Evolutionary conservation across 2,113 vertebrate genomes (phyloP), one percentile per base, ranked within the genome.

Genomic region (Psittacula cyanocephala): DNA sequence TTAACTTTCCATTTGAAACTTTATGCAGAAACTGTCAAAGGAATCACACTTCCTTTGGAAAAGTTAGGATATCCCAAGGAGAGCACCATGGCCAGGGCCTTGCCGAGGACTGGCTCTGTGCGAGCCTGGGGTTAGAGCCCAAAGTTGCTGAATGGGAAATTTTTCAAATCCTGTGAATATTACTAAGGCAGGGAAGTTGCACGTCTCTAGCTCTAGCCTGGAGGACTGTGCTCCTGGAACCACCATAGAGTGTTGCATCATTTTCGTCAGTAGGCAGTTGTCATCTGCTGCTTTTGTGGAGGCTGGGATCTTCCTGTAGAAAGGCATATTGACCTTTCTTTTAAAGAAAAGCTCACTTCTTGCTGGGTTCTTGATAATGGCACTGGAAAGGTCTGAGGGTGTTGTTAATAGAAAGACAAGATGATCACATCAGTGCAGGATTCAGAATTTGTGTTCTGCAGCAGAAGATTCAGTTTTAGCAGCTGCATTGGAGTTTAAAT

Each of bases 61-160:
- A 91, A 53, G 60, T 18, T 53, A 15, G 77, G 81, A 14, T 18
- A 6, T 71, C 14, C 47, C 4, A 14, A 93, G 74, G 65, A 89
- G 27, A 75, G 29, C 55, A 75, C 43, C n/a, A 5, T 50, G 68
- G 33, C 80, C 72, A 47, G 64, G 83, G 33, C 37, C 55, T 78
- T 46, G 55, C 65, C 52, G 10, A 68, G 55, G 62, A 72, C 83
- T 0, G 4, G 65, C 76, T 65, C 76, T 65, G 9, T 62, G 39
- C 0, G 0, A 95, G 86, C 81, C 47, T 64, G 83, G 81, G 77
- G 47, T 93, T 62, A 69, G 67, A 88, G 44, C 71, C 25, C n/a
- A 24, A 46, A 93, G 69, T 35, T 95, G 91, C 84, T 89, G 84
- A 94, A 84, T 91, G 68, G 62, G 76, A 92, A 65, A 16, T 70